Percentiles rank a stretch among this genome's conserved stretches.
phyloP scores from a whole-genome alignment of 2,113 vertebrate genomes.

The Artemisiospiza belli region DNA sequence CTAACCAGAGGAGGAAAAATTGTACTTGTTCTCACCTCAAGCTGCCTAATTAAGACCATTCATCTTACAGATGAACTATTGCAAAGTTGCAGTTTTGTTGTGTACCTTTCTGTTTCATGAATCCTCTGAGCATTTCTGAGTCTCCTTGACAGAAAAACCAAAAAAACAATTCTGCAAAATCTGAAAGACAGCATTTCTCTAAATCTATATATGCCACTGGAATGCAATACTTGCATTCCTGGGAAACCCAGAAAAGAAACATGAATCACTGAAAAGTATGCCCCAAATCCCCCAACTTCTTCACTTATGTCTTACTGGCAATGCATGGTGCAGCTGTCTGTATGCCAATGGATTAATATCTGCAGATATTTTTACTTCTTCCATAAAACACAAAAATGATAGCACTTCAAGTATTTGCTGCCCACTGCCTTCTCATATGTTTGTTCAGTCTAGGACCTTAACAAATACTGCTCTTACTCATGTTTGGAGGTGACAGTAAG shows the following conservation, averaged over 20 bases:
- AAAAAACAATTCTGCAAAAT: not conserved
- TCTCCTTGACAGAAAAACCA: not conserved
- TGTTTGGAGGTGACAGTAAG: not conserved
- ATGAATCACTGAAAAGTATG: conserved; percentile 1
- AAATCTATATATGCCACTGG: not conserved
- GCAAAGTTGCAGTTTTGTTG: not conserved
- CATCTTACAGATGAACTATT: not conserved
- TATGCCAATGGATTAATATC: not conserved
- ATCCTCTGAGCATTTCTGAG: not conserved
- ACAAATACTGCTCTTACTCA: not conserved
- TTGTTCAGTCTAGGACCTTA: not conserved
- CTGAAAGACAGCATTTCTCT: not conserved
- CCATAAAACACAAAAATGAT: conserved; percentile 29
- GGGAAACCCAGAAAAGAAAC: conserved; percentile 7
- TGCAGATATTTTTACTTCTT: conserved; percentile 36
- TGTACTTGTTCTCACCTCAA: conserved; percentile 17
- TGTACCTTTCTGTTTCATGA: not conserved
- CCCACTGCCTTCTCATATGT: not conserved
- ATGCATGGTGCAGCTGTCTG: conserved; percentile 23
- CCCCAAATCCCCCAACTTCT: not conserved
- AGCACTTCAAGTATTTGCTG: not conserved
- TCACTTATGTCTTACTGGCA: not conserved
- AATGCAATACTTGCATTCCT: not conserved
- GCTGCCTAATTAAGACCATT: not conserved
- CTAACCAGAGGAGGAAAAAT: conserved; percentile 56